Evolutionary conservation across 2,888 invertebrate species (phyloP), one percentile per base, ranked within the genome.

Genomic region (Caradrina kadenii): DNA sequence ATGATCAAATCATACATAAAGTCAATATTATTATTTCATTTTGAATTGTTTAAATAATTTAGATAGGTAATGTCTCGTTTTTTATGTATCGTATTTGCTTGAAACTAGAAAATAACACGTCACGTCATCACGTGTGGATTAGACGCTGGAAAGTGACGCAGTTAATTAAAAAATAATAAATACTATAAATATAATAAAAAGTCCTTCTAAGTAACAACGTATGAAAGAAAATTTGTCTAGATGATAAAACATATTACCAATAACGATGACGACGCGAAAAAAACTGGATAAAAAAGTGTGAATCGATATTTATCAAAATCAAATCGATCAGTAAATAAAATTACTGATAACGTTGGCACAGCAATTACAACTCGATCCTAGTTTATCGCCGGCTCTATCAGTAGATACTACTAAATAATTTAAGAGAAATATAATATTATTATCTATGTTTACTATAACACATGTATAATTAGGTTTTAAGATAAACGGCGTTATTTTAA

Each of bases 401-500:
- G 19, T 19, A 65, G 60, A 65, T 55, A 35, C 35, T 35, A 35
- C 35, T 69, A 67, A 69, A 56, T 66, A 63, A 58, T 48, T 72
- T 35, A 61, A 52, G 73, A 69, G 48, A 63, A 61, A 66, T 77
- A 77, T 53, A 59, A 77, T 53, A 59, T 54, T 56, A 65, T 60
- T 80, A 73, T 68, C 67, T 64, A 66, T 76, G 62, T 78, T 78
- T 75, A 75, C 70, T 79, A 63, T 65, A 54, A 48, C 45, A 66
- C 61, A 17, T 55, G 61, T 55, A 59, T 62, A 63, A 66, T 79
- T 59, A 69, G 66, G 63, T 54, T 75, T 75, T 55, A 71, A 58
- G 80, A 78, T 79, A 75, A 75, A 71, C 56, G 56, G 22, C 39
- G 54, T 71, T 71, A 79, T 54, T 66, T 64, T 55, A 66, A 62